Conservation (phyloP, 2,797 vertebrate species). For the Phalanger gymnotis region DNA sequence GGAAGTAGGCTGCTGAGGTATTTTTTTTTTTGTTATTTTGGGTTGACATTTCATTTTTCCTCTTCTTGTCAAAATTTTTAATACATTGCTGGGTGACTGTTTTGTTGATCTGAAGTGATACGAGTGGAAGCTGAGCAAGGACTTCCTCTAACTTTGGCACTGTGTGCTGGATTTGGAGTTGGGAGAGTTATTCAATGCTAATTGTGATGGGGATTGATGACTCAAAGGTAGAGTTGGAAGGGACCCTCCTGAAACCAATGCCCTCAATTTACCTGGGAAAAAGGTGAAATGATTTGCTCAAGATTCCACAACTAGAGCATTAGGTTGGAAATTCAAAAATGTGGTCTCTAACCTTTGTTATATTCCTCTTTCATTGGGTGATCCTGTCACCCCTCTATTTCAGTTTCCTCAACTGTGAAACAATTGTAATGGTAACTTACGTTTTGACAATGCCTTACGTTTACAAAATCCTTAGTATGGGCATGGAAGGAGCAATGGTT, state of each 20-base stretch:
- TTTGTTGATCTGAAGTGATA: neutral
- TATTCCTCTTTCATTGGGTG: neutral
- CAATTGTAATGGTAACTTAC: neutral
- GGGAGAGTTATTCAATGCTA: neutral
- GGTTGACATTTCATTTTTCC: neutral
- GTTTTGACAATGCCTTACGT: neutral
- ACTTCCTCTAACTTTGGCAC: neutral
- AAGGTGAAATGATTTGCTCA: neutral
- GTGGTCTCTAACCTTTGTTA: neutral
- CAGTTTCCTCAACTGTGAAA: neutral
- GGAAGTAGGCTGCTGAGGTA: neutral
- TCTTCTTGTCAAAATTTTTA: neutral
- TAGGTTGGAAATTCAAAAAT: neutral
- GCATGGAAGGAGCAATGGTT: neutral
- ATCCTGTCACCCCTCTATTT: neutral
- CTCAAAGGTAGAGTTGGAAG: neutral
- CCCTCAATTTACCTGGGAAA: neutral
- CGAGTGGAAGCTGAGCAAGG: neutral
- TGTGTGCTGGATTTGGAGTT: neutral
- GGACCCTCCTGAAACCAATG: neutral
- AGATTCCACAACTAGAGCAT: neutral
- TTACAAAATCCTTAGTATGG: neutral
- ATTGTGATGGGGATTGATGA: neutral
- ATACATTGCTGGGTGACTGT: neutral
- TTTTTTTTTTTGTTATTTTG: neutral